These are phyloP conservation scores for Coelinius sp. DNA, from an alignment of 2,888 invertebrate genomes.

Conservation along the genomic window DNA sequence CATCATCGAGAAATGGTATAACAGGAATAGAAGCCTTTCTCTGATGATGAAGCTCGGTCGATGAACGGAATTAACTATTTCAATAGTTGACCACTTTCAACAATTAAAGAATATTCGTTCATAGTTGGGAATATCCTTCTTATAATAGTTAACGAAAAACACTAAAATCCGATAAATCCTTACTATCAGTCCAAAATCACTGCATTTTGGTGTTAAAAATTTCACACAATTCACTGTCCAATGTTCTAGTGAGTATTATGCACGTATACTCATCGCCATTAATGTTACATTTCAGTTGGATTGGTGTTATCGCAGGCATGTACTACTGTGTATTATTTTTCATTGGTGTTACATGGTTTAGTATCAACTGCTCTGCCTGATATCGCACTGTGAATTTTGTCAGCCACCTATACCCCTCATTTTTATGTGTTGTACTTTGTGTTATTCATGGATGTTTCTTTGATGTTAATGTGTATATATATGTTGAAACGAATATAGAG, in stretches of 20 bases:
- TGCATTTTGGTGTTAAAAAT: not conserved
- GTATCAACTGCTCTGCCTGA: not conserved
- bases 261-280: slow-evolving; percentile 6
- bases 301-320: slow-evolving; percentile 13
- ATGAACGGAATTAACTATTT: too few relatives aligned
- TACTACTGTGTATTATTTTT: not conserved
- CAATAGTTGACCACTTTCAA: too few relatives aligned
- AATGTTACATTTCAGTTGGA: slow-evolving; percentile 5
- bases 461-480: slow-evolving; percentile 33
- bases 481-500: not conserved
- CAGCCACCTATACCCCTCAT: slow-evolving; percentile 4
- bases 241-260: not conserved
- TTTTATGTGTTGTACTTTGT: slow-evolving; percentile 8
- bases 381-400: slow-evolving; percentile 7
- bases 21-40: too few relatives aligned
- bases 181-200: not conserved
- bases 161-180: too few relatives aligned
- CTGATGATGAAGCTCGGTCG: too few relatives aligned
- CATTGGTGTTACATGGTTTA: slow-evolving; percentile 5
- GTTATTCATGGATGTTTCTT: slow-evolving; percentile 7
- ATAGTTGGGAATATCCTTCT: too few relatives aligned
- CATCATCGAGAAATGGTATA: too few relatives aligned
- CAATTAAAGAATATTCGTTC: too few relatives aligned
- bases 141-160: too few relatives aligned
- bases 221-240: not conserved